These are phyloP conservation scores for Dendrolimus punctatus DNA, from an alignment of 1,140 invertebrate genomes.

Conservation along the genomic window DNA sequence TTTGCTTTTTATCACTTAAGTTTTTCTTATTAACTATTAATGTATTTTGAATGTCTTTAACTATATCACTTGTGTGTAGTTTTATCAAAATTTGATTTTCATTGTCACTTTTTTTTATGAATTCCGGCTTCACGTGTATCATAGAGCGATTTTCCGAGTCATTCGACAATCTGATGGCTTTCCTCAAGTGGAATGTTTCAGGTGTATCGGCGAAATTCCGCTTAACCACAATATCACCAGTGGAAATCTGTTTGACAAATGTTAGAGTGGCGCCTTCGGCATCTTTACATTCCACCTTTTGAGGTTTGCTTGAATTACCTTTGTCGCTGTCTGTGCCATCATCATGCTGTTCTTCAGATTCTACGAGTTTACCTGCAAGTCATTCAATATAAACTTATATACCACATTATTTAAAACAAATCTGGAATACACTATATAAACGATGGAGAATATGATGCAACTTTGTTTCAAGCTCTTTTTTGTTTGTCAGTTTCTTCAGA, in stretches of 20 bases:
- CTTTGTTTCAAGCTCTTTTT: no score
- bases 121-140: slow-evolving; percentile 52
- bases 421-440: no score
- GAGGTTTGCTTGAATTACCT: slow-evolving; percentile 42
- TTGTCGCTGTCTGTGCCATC: slow-evolving; percentile 55
- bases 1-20: slow-evolving; percentile 63
- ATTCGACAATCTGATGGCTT: slow-evolving; percentile 56
- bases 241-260: slow-evolving; percentile 57
- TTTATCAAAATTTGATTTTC: slow-evolving; percentile 60
- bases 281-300: slow-evolving; percentile 42
- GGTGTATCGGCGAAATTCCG: slow-evolving; percentile 48
- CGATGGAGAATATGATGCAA: no score
- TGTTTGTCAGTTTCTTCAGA: no score
- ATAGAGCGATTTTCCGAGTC: slow-evolving; percentile 60
- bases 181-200: slow-evolving; percentile 52
- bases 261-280: slow-evolving; percentile 42
- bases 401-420: no score
- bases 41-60: slow-evolving; percentile 64
- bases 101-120: slow-evolving; percentile 53
- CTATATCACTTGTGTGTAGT: slow-evolving; percentile 47
- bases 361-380: slow-evolving; percentile 63
- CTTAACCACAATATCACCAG: slow-evolving; percentile 57
- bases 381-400: background rate
- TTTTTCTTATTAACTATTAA: slow-evolving; percentile 63
- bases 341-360: slow-evolving; percentile 56